phyloP scores from a whole-genome alignment of 2,113 vertebrate species.

The Ploceus nigricollis region DNA sequence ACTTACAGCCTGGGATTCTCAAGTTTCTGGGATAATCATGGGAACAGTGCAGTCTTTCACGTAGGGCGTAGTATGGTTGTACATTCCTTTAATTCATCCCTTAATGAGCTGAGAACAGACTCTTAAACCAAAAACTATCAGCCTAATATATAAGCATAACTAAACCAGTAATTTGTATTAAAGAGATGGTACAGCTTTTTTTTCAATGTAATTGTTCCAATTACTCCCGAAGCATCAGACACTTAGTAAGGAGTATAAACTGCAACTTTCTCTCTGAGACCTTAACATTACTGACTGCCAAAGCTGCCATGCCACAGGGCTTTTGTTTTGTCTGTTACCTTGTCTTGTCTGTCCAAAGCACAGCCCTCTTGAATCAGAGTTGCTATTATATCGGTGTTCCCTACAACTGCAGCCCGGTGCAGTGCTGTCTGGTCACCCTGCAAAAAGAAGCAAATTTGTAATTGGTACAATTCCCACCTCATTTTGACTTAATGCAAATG shows the following conservation, averaged over 20 bases:
- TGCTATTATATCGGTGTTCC: conserved; percentile 84
- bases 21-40: not conserved
- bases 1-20: not conserved
- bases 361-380: conserved; percentile 91
- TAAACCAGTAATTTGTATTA: not conserved
- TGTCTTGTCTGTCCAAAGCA: conserved; percentile 93
- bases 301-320: not conserved
- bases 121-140: not conserved
- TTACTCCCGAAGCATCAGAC: not conserved
- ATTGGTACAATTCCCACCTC: not conserved
- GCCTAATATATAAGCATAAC: not conserved
- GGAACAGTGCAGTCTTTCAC: not conserved
- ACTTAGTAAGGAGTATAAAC: not conserved
- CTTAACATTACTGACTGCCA: not conserved
- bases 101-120: not conserved
- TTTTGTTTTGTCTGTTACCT: conserved; percentile 72
- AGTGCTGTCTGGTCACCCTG: conserved; percentile 94
- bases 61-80: fast-evolving
- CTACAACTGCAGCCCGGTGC: conserved; percentile 90
- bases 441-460: not conserved
- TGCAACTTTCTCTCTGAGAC: not conserved
- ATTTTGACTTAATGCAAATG: not conserved
- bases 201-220: not conserved
- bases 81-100: not conserved
- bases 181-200: not conserved